A percentile compares a stretch with the other conserved stretches of the same genome.
Conservation (phyloP, 2,113 vertebrate species). For the Percopsis transmontana region DNA sequence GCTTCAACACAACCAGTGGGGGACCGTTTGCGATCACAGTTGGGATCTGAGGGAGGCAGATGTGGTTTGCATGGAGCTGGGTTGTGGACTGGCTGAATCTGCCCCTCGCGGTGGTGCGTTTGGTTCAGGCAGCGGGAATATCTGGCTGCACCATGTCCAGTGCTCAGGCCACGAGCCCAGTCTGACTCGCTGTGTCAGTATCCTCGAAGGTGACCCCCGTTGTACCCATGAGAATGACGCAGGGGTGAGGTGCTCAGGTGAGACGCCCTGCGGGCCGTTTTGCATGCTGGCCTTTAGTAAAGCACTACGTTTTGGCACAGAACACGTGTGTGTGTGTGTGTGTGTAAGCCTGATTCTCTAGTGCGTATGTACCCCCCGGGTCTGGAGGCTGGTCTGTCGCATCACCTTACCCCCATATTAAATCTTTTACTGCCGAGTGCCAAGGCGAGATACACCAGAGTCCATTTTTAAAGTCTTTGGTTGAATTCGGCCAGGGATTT, state of each 20-base stretch:
- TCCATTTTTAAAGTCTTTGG: too few species aligned
- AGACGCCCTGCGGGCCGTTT: conserved; percentile 13
- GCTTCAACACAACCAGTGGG: conserved; percentile 69
- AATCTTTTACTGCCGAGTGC: too few species aligned
- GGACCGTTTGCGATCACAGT: conserved; percentile 69
- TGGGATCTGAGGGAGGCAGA: conserved; percentile 73
- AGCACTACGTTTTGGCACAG: too few species aligned
- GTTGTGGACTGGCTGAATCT: conserved; percentile 70
- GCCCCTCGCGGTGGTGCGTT: conserved; percentile 36
- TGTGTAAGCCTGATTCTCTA: too few species aligned
- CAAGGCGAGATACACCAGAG: too few species aligned
- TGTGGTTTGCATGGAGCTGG: conserved; percentile 77
- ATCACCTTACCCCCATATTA: too few species aligned
- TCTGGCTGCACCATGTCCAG: conserved; percentile 66
- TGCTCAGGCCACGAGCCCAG: conserved; percentile 72
- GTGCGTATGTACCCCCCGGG: too few species aligned
- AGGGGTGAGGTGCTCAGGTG: conserved; percentile 76
- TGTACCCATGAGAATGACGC: conserved; percentile 71
- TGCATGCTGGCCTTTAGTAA: too few species aligned
- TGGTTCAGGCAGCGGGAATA: conserved; percentile 54
- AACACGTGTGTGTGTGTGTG: too few species aligned
- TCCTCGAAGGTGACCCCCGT: conserved; percentile 44
- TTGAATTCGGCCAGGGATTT: too few species aligned
- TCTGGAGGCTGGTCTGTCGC: too few species aligned
- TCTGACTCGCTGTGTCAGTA: conserved; percentile 61